Percentiles rank a stretch among this genome's conserved stretches.
phyloP scores from a whole-genome alignment of 2,888 invertebrate species.

The Hydropsyche betteni region DNA sequence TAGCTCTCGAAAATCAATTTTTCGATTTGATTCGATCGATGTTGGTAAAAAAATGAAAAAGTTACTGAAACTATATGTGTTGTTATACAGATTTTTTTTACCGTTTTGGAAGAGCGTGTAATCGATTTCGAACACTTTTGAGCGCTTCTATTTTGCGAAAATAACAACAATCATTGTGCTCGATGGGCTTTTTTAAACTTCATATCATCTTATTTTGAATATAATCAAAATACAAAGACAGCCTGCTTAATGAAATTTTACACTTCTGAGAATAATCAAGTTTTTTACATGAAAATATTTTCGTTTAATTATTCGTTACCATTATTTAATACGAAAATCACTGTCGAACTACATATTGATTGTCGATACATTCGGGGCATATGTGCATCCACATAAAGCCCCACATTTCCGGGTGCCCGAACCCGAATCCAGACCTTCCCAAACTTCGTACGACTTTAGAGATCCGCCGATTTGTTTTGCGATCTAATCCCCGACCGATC shows the following conservation, averaged over 20 bases:
- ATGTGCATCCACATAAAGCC: no score
- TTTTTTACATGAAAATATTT: no score
- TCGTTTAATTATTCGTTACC: no score
- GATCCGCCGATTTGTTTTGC: neutral
- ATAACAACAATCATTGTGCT: slow-evolving; percentile 10
- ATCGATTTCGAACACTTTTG: neutral
- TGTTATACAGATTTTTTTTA: neutral
- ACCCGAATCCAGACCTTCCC: neutral
- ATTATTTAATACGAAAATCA: no score
- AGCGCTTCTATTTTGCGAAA: slow-evolving; percentile 5
- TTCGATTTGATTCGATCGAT: slow-evolving; percentile 18
- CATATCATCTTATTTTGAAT: no score
- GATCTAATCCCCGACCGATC: slow-evolving; percentile 20
- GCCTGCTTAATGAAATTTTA: no score
- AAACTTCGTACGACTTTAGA: neutral
- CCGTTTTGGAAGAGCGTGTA: slow-evolving; percentile 13
- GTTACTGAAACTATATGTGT: neutral
- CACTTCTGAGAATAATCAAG: no score
- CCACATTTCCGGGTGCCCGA: no score
- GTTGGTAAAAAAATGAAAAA: slow-evolving; percentile 1
- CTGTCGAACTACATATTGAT: no score
- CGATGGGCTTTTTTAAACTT: no score
- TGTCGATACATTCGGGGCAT: no score
- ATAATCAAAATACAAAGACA: no score
- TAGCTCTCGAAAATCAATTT: slow-evolving; percentile 3